Conservation (phyloP, 2,797 vertebrate genomes). For the Sebastes oblongus region DNA sequence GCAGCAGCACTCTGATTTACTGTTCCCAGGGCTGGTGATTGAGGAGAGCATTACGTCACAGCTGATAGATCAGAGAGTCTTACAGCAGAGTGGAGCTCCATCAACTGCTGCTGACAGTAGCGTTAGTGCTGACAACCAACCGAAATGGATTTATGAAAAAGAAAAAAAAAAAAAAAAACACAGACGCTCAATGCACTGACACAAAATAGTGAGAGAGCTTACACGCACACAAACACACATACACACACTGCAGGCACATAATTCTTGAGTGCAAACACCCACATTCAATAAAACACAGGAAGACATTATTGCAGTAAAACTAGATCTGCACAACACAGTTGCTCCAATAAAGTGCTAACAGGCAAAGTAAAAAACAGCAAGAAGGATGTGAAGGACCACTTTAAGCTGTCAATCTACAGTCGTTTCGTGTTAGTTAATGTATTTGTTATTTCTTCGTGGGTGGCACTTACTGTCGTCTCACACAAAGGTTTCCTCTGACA, state of each 20-base stretch:
- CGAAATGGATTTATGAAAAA: constrained; percentile 67
- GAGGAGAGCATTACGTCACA: constrained; percentile 80
- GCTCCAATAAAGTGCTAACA: constrained; percentile 53
- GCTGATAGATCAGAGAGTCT: constrained; percentile 74
- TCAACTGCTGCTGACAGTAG: constrained; percentile 74
- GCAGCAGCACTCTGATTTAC: constrained; percentile 74
- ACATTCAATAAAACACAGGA: constrained; percentile 56
- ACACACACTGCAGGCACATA: constrained; percentile 24
- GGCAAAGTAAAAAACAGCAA: constrained; percentile 28
- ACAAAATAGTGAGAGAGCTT: constrained; percentile 50
- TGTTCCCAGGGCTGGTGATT: constrained; percentile 71
- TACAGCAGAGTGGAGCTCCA: constrained; percentile 74
- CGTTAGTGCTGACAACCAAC: constrained; percentile 70
- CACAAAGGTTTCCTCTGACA: constrained; percentile 4
- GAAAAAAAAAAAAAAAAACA: not conserved
- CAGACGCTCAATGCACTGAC: constrained; percentile 49
- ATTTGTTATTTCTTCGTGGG: constrained; percentile 41
- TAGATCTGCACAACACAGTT: constrained; percentile 37
- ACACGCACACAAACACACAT: constrained; percentile 43
- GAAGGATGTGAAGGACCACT: constrained; percentile 14
- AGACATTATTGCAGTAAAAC: constrained; percentile 52
- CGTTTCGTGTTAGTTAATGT: constrained; percentile 41
- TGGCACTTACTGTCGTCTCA: constrained; percentile 27
- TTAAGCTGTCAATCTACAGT: constrained; percentile 40
- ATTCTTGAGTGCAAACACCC: constrained; percentile 51